Percentiles rank a stretch among this genome's conserved stretches.
Evolutionary conservation across 2,113 vertebrate species (phyloP).

Genomic region (Steatornis caripensis): DNA sequence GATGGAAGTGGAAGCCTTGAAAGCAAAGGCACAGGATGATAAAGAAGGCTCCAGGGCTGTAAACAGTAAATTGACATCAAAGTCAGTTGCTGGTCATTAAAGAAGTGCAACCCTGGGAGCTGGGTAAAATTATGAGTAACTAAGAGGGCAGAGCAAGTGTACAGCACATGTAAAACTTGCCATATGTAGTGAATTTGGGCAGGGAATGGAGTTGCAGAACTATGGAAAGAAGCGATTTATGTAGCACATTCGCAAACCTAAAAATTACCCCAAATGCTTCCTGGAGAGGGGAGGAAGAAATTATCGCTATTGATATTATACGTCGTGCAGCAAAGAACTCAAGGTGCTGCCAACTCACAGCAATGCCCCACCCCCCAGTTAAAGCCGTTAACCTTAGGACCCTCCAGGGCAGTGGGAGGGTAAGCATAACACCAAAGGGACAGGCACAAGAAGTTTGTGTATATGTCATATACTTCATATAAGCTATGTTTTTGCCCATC

Average conservation of each 20-base stretch:
- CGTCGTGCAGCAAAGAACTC: background rate
- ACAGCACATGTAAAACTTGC: background rate
- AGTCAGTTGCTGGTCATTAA: background rate
- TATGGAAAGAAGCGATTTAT: background rate
- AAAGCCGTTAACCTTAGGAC: background rate
- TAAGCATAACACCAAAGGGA: accelerated
- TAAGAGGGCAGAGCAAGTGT: background rate
- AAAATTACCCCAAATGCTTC: background rate
- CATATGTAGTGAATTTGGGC: background rate
- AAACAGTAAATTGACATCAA: background rate
- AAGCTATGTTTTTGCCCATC: background rate
- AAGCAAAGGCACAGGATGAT: background rate
- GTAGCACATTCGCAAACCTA: background rate
- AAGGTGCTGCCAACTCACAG: background rate
- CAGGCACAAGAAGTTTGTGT: background rate
- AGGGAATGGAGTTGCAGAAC: background rate
- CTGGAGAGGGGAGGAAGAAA: background rate
- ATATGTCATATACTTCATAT: background rate
- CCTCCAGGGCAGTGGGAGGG: background rate
- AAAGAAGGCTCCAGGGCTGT: background rate
- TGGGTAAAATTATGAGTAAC: background rate
- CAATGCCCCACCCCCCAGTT: background rate
- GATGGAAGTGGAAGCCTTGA: background rate
- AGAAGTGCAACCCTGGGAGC: background rate
- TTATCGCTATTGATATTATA: accelerated